Percentiles rank a stretch among this genome's conserved stretches.
These are phyloP conservation scores for Zonitis immaculata DNA, from an alignment of 2,888 invertebrate species.

Conservation along the genomic window DNA sequence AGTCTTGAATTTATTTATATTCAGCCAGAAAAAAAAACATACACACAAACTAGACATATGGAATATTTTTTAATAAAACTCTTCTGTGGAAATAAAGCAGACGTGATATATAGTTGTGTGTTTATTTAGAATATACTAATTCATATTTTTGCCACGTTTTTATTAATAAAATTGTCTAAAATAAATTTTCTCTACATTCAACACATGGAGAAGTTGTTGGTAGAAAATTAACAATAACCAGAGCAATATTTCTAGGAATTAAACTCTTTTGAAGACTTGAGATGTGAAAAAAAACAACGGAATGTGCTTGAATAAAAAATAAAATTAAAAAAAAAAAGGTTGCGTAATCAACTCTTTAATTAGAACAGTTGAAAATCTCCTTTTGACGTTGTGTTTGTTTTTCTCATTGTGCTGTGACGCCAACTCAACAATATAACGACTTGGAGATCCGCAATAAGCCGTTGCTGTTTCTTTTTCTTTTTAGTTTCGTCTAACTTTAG, in stretches of 20 bases:
- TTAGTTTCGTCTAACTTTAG: neutral
- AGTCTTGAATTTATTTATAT: too few relatives aligned
- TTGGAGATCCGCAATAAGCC: neutral
- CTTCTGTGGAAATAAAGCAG: too few relatives aligned
- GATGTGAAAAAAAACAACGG: conserved; percentile 1
- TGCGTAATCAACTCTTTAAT: conserved; percentile 18
- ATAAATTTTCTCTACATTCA: neutral
- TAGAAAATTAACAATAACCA: conserved; percentile 8
- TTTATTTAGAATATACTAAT: too few relatives aligned
- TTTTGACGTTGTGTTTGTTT: neutral
- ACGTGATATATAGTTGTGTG: too few relatives aligned
- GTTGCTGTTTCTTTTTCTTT: too few relatives aligned
- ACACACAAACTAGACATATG: too few relatives aligned
- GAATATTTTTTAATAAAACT: neutral
- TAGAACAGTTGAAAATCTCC: conserved; percentile 7
- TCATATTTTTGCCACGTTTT: neutral
- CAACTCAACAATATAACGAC: neutral
- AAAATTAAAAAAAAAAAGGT: too few relatives aligned
- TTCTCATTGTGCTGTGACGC: neutral
- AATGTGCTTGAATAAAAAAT: conserved; percentile 7
- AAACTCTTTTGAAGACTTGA: neutral
- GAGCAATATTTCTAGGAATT: conserved; percentile 1
- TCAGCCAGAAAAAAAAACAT: neutral
- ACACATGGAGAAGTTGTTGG: neutral
- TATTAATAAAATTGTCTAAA: neutral